Base-by-base conservation (phyloP, 2,888 invertebrate species). In the Halocaridina rubra region DNA sequence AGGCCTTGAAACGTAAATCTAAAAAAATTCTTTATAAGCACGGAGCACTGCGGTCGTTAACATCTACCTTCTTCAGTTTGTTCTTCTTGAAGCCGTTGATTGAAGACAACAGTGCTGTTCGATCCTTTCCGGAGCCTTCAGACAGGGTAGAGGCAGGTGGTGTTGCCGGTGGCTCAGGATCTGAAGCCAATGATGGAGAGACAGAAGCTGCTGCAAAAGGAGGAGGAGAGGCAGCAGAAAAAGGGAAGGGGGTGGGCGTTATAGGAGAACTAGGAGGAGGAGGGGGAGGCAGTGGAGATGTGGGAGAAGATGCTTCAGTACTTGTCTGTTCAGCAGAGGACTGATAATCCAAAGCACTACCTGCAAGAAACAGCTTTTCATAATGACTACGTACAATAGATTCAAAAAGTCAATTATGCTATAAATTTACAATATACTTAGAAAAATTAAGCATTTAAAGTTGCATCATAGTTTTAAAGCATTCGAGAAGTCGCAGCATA, bases 21-120 rank as follows among this genome's bases (percentile, higher is more conserved):
- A n/a, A n/a, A n/a, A n/a, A n/a, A n/a, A n/a, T n/a, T n/a, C n/a
- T 53, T 27, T 77, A 81, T 13, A 81, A n/a, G 22, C 5, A 16
- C 13, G 80, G 80, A 46, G 19, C 16, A 13, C 81, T 82, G 5
- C 77, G 59, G 53, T 82, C 81, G 27, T 69, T 82, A 5, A 46
- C 69, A 0, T 76, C 71, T 0, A 59, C 53, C 30, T 71, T 82
- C 69, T 71, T 82, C 33, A 82, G 76, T 13, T 30, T 57, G 7
- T 53, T 24, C 32, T 82, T 82, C 59, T 69, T 82, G 59, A 82
- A 82, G 13, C 19, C 46, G 24, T 22, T 32, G 57, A 82, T 82
- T 24, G 81, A 32, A 10, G 69, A 67, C 2, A 82, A 67, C 5
- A 82, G 71, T 5, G 81, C 81, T 4, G 77, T 3, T 29, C 71